phyloP scores from a whole-genome alignment of 2,113 vertebrate genomes.

The Thalassoma bifasciatum region DNA sequence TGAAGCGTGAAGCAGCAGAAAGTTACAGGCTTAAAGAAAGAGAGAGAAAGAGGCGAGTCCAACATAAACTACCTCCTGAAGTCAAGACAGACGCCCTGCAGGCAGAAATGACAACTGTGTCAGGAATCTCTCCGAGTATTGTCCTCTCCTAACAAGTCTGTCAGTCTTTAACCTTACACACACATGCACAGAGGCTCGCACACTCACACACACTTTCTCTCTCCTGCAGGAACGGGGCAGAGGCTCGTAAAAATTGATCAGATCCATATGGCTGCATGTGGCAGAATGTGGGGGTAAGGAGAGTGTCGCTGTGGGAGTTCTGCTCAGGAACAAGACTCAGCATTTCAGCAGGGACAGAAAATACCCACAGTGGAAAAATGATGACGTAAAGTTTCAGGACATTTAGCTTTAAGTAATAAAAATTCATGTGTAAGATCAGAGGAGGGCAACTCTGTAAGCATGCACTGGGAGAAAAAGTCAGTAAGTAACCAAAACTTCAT shows the following conservation, averaged over 20 bases:
- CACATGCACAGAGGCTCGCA: not conserved
- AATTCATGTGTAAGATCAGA: no score
- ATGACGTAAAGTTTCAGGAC: not conserved
- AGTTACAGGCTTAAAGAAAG: slow-evolving; percentile 6
- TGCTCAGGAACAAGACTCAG: not conserved
- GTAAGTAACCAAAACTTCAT: no score
- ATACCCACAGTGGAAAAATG: not conserved
- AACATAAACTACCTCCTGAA: slow-evolving; percentile 42
- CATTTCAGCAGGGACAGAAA: not conserved
- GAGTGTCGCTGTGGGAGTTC: not conserved
- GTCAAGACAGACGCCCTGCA: slow-evolving; percentile 38
- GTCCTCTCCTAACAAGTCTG: slow-evolving; percentile 8
- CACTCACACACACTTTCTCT: no score
- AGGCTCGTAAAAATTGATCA: not conserved
- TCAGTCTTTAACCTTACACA: not conserved
- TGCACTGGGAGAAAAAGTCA: not conserved
- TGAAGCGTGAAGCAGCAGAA: not conserved
- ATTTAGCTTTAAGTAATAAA: not conserved
- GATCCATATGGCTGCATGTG: not conserved
- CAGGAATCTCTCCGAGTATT: slow-evolving; percentile 48
- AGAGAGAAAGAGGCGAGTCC: slow-evolving; percentile 15
- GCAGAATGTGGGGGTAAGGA: not conserved
- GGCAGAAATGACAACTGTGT: slow-evolving; percentile 61
- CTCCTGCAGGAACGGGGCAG: not conserved
- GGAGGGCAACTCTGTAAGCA: not conserved